Percentiles rank a stretch among this genome's conserved stretches.
Conservation (phyloP, 2,888 invertebrate species). For the Serrognathus titanus region DNA sequence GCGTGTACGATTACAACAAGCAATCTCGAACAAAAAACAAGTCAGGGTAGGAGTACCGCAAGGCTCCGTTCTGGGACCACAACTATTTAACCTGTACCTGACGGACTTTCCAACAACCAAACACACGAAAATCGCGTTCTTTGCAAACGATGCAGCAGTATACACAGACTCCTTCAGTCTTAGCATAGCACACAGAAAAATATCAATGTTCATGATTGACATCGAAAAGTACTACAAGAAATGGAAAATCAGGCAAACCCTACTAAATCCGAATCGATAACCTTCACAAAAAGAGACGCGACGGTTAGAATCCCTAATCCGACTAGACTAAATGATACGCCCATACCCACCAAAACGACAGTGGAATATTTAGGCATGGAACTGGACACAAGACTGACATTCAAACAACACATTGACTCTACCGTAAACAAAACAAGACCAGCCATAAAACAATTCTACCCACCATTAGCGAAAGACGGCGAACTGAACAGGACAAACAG, state of each 20-base stretch:
- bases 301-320: not conserved
- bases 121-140: not conserved
- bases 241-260: not conserved
- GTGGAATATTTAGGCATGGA: not conserved
- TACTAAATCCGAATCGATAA: not conserved
- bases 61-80: conserved; percentile 15
- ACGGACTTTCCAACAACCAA: no score
- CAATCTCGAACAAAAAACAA: not conserved
- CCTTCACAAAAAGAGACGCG: not conserved
- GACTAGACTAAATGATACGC: not conserved
- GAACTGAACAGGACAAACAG: no score
- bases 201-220: not conserved
- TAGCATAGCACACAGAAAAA: not conserved
- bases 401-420: not conserved
- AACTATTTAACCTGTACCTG: no score
- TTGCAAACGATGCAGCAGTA: not conserved
- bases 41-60: conserved; percentile 24
- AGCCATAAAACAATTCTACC: no score
- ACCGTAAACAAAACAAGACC: not conserved
- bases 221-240: not conserved
- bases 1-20: conserved; percentile 23
- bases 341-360: not conserved
- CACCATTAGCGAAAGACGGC: no score
- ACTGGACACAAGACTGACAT: not conserved
- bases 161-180: not conserved